A percentile compares a stretch with the other conserved stretches of the same genome.
These are phyloP conservation scores for Hemicordylus capensis DNA, from an alignment of 2,113 vertebrate species.

Conservation along the genomic window DNA sequence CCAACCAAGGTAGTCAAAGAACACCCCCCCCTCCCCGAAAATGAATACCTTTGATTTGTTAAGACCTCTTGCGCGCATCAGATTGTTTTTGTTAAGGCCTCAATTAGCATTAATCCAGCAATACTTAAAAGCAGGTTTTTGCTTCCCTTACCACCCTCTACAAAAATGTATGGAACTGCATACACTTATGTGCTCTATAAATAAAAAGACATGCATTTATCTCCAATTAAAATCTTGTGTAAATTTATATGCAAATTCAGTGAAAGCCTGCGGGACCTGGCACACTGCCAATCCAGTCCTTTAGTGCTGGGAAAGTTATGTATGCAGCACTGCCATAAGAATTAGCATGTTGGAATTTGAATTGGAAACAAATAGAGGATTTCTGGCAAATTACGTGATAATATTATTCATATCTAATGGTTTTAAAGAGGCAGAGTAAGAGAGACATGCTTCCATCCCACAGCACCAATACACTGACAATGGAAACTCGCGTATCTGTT, in stretches of 20 bases:
- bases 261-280: conserved; percentile 53
- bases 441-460: background rate
- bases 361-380: background rate
- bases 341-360: background rate
- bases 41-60: background rate
- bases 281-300: conserved; percentile 28
- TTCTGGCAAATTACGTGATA: background rate
- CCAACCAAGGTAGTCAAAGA: background rate
- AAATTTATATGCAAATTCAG: conserved; percentile 69
- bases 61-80: rapidly evolving
- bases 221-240: conserved; percentile 61
- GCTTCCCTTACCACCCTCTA: conserved; percentile 5
- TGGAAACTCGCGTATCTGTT: background rate
- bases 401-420: background rate
- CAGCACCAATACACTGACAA: background rate
- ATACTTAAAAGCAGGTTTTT: background rate
- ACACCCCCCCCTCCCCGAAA: background rate
- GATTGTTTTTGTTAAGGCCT: rapidly evolving
- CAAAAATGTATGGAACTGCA: conserved; percentile 6
- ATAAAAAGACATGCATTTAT: conserved; percentile 61
- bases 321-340: rapidly evolving
- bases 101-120: background rate
- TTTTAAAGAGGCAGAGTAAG: rapidly evolving
- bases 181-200: conserved; percentile 55
- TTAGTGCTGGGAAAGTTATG: background rate